phyloP scores from a whole-genome alignment of 2,113 vertebrate species.

The Ascaphus truei region DNA sequence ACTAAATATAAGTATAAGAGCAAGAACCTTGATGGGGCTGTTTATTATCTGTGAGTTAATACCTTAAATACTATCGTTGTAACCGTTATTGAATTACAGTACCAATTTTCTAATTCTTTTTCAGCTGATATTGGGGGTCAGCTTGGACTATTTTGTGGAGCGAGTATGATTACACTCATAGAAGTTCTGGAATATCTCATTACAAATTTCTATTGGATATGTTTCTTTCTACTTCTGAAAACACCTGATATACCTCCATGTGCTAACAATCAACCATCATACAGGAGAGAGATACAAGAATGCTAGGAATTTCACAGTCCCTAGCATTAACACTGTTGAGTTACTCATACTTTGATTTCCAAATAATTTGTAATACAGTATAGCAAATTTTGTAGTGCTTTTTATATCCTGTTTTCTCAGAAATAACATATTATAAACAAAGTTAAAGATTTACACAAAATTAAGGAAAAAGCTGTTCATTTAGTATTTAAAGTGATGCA shows the following conservation, averaged over 20 bases:
- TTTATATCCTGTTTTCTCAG: neutral
- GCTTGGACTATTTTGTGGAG: slow-evolving; percentile 68
- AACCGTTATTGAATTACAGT: no score
- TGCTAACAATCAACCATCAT: slow-evolving; percentile 39
- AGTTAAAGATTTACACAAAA: no score
- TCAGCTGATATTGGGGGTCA: slow-evolving; percentile 67
- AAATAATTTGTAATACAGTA: neutral
- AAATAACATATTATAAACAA: no score
- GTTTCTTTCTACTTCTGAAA: slow-evolving; percentile 66
- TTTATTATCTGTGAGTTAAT: no score
- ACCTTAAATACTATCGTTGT: no score
- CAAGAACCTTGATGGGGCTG: no score
- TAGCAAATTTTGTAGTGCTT: neutral
- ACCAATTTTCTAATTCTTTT: slow-evolving; percentile 50
- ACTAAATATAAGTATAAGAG: no score
- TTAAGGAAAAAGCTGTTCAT: no score
- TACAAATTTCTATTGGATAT: slow-evolving; percentile 66
- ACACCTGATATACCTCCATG: slow-evolving; percentile 50
- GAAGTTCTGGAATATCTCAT: slow-evolving; percentile 66
- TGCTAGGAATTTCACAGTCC: slow-evolving; percentile 37
- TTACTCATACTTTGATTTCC: neutral
- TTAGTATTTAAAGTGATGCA: no score
- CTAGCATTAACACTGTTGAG: neutral
- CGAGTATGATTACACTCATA: slow-evolving; percentile 69
- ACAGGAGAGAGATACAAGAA: slow-evolving; percentile 47